These are phyloP conservation scores for Arothron firmamentum DNA, from an alignment of 2,113 vertebrate species.

Conservation along the genomic window DNA sequence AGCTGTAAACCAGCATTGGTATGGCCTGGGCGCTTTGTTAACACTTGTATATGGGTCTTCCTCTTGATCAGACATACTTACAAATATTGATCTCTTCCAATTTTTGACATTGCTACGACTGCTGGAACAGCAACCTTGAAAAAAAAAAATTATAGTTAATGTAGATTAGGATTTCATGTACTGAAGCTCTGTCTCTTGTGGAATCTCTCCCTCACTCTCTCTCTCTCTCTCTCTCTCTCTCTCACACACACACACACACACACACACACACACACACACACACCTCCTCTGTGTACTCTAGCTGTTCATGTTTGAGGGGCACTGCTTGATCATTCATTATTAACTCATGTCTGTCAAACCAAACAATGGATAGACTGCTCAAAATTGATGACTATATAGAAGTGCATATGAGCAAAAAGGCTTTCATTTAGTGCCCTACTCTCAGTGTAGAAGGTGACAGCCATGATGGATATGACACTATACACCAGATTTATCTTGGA, in stretches of 20 bases:
- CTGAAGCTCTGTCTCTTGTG: slow-evolving; percentile 28
- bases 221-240: too few relatives aligned
- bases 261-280: background rate
- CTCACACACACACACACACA: background rate
- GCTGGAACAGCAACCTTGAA: slow-evolving; percentile 57
- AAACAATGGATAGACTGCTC: slow-evolving; percentile 83
- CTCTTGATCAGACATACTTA: slow-evolving; percentile 56
- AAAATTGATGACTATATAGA: slow-evolving; percentile 86
- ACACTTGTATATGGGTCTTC: slow-evolving; percentile 68
- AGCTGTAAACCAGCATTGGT: slow-evolving; percentile 61
- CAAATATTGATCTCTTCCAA: slow-evolving; percentile 71
- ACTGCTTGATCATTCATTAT: slow-evolving; percentile 83
- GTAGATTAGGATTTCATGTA: slow-evolving; percentile 32
- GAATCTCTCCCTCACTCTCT: slow-evolving; percentile 1
- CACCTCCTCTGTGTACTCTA: slow-evolving; percentile 30
- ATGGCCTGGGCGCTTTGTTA: slow-evolving; percentile 61
- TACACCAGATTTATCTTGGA: slow-evolving; percentile 89
- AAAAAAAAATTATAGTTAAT: slow-evolving; percentile 41
- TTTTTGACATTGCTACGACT: slow-evolving; percentile 55
- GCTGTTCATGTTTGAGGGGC: slow-evolving; percentile 63
- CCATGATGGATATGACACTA: slow-evolving; percentile 85
- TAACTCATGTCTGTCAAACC: slow-evolving; percentile 81
- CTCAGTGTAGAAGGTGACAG: slow-evolving; percentile 82
- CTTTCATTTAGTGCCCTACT: slow-evolving; percentile 85
- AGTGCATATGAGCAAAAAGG: slow-evolving; percentile 86